Evolutionary conservation across 1,140 invertebrate genomes (phyloP), one percentile per base, ranked within the genome.

Genomic region (Macrosteles quadrilineatus): DNA sequence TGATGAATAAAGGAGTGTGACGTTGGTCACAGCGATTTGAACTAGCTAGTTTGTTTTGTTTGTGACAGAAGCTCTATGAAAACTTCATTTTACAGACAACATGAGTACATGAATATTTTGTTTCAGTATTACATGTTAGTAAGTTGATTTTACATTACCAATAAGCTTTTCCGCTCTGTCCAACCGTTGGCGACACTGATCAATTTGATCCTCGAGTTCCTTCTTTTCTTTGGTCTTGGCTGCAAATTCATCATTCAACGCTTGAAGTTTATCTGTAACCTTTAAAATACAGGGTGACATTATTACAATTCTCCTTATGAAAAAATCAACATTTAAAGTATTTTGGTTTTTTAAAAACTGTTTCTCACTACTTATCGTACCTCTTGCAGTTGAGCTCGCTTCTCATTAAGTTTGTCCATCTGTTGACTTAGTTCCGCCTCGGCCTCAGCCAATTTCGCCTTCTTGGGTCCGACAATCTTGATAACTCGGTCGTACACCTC

Each of bases 201-300:
- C 91, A 66, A 98, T 98, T 74, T 94, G 90, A 78, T 97, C 94
- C 80, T 98, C 96, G 0, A 98, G 81, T 31, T 96, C 94, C 78
- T 97, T 97, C 82, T 98, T 98, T 77, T 97, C 96, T 64, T 96
- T 90, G 17, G 95, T 96, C 85, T 96, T 97, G 53, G 94, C 94
- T 0, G 96, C 95, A 81, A 98, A 97, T 79, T 97, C 93, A 80
- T 99, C 97, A 80, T 98, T 97, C 0, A 99, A 81, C 0, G 91
- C 89, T 83, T 98, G 96, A 31, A 99, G 80, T 77, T 95, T 95
- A 78, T 97, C 94, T 1, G 91, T 88, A 0, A 96, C 92, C 80
- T 93, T 82, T 31, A 77, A n/a, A n/a, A n/a, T n/a, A n/a, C n/a
- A n/a, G n/a, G n/a, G n/a, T n/a, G n/a, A n/a, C n/a, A n/a, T n/a